A percentile compares a stretch with the other conserved stretches of the same genome.
phyloP scores from a whole-genome alignment of 2,797 vertebrate species.

The Tachyglossus aculeatus region DNA sequence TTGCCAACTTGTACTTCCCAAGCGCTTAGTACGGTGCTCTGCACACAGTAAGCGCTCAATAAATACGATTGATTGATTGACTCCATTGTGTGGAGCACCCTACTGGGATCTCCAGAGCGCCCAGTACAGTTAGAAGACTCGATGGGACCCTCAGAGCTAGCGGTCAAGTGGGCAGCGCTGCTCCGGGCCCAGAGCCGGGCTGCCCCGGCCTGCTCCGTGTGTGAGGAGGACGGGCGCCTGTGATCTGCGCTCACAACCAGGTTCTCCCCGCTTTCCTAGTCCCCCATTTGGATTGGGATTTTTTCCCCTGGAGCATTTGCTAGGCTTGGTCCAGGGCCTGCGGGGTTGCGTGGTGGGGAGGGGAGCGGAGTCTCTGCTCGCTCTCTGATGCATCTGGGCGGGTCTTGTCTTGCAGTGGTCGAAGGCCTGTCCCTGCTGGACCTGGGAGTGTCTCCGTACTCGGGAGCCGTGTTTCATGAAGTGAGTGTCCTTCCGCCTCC shows the following conservation, averaged over 20 bases:
- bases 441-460: slow-evolving; percentile 93
- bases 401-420: slow-evolving; percentile 83
- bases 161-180: too few relatives aligned
- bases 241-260: neutral
- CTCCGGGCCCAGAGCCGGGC: too few relatives aligned
- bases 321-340: neutral
- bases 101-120: too few relatives aligned
- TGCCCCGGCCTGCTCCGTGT: neutral
- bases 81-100: too few relatives aligned
- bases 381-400: neutral
- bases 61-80: too few relatives aligned
- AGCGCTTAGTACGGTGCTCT: too few relatives aligned
- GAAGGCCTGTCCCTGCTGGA: slow-evolving; percentile 95
- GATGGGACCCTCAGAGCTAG: too few relatives aligned
- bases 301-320: neutral
- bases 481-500: slow-evolving; percentile 73
- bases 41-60: too few relatives aligned
- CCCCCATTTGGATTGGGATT: neutral
- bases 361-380: neutral
- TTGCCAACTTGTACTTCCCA: too few relatives aligned
- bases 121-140: too few relatives aligned
- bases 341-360: neutral
- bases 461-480: slow-evolving; percentile 97
- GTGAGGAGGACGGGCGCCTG: neutral
- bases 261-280: neutral